Percentiles rank a stretch among this genome's conserved stretches.
These are phyloP conservation scores for Anarhynchus alexandrinus DNA, from an alignment of 2,113 vertebrate genomes.

Conservation along the genomic window DNA sequence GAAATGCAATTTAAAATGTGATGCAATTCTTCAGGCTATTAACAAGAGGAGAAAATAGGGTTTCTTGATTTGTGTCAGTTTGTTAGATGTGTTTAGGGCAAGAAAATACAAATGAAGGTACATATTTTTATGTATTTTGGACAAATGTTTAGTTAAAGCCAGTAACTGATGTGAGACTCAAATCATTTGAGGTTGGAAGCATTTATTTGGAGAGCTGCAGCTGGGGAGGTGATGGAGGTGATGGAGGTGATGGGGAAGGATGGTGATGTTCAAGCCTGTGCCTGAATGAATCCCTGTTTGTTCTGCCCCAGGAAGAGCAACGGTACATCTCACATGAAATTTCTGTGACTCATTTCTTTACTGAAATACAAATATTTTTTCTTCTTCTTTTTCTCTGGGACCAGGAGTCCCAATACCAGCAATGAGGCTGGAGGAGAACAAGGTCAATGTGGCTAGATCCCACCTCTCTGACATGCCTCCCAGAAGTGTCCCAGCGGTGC, in stretches of 20 bases:
- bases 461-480: background rate
- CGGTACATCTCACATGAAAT: background rate
- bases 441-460: background rate
- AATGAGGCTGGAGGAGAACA: background rate
- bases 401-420: background rate
- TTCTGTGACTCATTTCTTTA: background rate
- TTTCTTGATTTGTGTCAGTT: background rate
- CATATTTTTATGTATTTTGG: background rate
- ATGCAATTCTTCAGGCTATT: background rate
- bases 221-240: background rate
- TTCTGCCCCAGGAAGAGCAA: background rate
- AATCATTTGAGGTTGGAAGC: background rate
- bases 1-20: conserved; percentile 35
- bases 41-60: background rate
- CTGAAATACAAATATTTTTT: background rate
- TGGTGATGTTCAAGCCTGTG: background rate
- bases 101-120: background rate
- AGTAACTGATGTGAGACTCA: background rate
- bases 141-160: background rate
- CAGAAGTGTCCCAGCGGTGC: background rate
- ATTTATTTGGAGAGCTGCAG: background rate
- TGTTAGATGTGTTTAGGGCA: background rate
- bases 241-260: background rate
- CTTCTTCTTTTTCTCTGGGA: background rate
- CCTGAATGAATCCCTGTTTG: background rate